Percentiles rank a stretch among this genome's conserved stretches.
These are phyloP conservation scores for Parazoanthus darwini DNA, from an alignment of 92 coral and sea anemone genomes.

Conservation along the genomic window DNA sequence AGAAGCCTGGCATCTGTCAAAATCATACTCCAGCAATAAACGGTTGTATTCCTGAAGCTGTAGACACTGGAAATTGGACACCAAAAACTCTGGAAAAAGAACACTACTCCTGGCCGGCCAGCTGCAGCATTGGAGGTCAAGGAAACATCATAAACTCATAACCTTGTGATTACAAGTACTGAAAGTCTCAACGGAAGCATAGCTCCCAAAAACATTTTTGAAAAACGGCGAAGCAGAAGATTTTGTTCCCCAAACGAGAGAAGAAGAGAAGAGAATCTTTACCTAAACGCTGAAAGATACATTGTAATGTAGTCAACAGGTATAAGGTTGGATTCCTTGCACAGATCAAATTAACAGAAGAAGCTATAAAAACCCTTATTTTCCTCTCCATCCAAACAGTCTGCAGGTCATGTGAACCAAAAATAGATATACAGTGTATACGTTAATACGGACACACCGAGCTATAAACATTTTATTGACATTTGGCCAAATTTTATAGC, in stretches of 20 bases:
- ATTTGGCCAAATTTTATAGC: too few species aligned
- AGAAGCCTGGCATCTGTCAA: slow-evolving; percentile 72
- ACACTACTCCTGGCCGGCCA: slow-evolving; percentile 80
- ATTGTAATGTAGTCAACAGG: not conserved
- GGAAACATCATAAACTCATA: slow-evolving; percentile 9
- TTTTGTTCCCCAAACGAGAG: not conserved
- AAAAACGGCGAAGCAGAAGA: not conserved
- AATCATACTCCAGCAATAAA: slow-evolving; percentile 68
- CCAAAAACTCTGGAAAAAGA: slow-evolving; percentile 82
- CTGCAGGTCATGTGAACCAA: too few species aligned
- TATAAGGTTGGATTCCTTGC: not conserved
- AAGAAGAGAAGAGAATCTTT: too few species aligned
- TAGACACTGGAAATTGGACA: slow-evolving; percentile 83
- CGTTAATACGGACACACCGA: too few species aligned
- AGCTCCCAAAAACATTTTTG: not conserved
- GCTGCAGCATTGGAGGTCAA: slow-evolving; percentile 46
- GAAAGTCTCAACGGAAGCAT: not conserved
- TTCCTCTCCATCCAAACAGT: not conserved
- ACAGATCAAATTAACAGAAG: not conserved
- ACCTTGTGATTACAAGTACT: not conserved
- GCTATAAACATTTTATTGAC: too few species aligned
- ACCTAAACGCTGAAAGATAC: not conserved
- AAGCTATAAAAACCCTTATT: not conserved
- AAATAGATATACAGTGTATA: not conserved
- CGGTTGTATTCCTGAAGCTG: slow-evolving; percentile 89